Conservation (phyloP, 2,888 invertebrate species). For the Tenthredo distinguenda region DNA sequence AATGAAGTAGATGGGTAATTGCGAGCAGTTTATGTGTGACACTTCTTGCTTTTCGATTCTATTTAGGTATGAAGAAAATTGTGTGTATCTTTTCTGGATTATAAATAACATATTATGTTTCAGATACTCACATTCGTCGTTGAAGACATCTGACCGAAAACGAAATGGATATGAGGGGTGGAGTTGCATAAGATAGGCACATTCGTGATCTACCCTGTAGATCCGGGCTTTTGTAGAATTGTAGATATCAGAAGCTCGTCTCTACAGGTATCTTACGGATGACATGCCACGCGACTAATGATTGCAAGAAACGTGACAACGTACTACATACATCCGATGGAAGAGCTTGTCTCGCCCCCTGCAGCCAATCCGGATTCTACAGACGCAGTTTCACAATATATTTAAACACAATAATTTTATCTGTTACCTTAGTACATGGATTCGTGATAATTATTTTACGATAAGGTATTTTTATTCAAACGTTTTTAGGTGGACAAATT, state of each 20-base stretch:
- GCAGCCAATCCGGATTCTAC: background rate
- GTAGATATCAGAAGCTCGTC: constrained; percentile 97
- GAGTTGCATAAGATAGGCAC: constrained; percentile 82
- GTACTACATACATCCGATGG: background rate
- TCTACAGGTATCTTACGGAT: constrained; percentile 99
- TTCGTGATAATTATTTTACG: background rate
- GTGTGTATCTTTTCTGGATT: background rate
- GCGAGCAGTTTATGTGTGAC: background rate
- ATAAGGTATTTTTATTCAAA: background rate
- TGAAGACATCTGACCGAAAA: constrained; percentile 39
- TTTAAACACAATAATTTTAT: background rate
- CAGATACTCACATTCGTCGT: constrained; percentile 50
- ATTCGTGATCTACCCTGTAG: constrained; percentile 99
- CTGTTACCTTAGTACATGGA: background rate
- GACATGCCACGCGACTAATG: constrained; percentile 88
- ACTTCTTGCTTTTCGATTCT: background rate
- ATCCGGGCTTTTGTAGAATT: constrained; percentile 99
- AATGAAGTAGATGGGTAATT: background rate
- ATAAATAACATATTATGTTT: constrained; percentile 50
- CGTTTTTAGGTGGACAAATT: background rate
- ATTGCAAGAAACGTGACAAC: constrained; percentile 60
- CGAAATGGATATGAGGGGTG: constrained; percentile 16
- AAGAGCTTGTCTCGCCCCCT: background rate
- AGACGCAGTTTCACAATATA: background rate
- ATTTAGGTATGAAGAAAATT: background rate